These are phyloP conservation scores for Coranthus polyacanthus DNA, from an alignment of 2,797 vertebrate species.

Conservation along the genomic window DNA sequence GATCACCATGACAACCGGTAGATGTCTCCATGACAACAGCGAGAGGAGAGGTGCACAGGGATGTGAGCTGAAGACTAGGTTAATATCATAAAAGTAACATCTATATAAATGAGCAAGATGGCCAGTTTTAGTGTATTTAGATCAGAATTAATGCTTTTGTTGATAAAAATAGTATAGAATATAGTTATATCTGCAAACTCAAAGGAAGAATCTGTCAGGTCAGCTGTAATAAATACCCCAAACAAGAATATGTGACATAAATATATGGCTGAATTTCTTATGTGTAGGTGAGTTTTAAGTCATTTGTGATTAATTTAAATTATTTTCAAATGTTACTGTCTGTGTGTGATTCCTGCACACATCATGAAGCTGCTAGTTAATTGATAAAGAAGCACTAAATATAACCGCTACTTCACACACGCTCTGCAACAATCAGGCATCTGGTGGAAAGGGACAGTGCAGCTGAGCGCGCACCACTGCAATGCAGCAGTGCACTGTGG, in stretches of 20 bases:
- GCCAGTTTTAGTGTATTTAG: background rate
- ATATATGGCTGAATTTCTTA: no score
- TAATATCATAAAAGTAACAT: conserved; percentile 5
- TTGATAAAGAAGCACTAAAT: conserved; percentile 38
- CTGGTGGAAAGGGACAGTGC: conserved; percentile 57
- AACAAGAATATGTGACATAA: no score
- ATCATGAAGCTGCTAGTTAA: conserved; percentile 34
- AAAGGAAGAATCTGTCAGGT: conserved; percentile 26
- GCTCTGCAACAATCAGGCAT: conserved; percentile 51
- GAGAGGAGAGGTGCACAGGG: conserved; percentile 35
- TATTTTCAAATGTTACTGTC: background rate
- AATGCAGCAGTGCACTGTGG: conserved; percentile 83
- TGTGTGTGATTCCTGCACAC: conserved; percentile 31
- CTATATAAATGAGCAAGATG: background rate
- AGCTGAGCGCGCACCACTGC: conserved; percentile 75
- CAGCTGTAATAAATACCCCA: no score
- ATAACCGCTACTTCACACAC: conserved; percentile 41
- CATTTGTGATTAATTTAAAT: background rate
- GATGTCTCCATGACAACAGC: conserved; percentile 76
- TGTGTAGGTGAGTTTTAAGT: no score
- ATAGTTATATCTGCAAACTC: background rate
- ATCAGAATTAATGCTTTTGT: background rate
- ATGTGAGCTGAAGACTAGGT: conserved; percentile 17
- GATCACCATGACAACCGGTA: conserved; percentile 74
- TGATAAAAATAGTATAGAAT: background rate